phyloP scores from a whole-genome alignment of 1,140 invertebrate species.

The Micrasema longulum region DNA sequence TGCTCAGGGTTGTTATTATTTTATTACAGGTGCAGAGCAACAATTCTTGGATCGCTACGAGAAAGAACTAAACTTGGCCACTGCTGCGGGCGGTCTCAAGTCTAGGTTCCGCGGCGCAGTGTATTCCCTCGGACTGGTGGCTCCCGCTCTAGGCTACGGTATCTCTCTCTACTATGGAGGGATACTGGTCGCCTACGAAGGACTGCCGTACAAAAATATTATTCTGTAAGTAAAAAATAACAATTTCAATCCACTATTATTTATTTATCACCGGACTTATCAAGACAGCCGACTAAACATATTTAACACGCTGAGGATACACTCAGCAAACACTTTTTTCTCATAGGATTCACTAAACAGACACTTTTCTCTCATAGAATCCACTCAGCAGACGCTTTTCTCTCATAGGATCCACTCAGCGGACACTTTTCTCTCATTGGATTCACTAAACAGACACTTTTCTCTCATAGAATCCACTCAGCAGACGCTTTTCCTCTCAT shows the following conservation, averaged over 20 bases:
- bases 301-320: no score
- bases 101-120: slow-evolving; percentile 75
- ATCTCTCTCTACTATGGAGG: slow-evolving; percentile 80
- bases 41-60: slow-evolving; percentile 69
- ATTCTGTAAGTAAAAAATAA: slow-evolving; percentile 81
- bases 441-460: no score
- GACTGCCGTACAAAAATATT: slow-evolving; percentile 75
- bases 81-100: slow-evolving; percentile 68
- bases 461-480: no score
- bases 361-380: no score
- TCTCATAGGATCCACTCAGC: no score
- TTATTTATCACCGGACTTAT: not conserved
- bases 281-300: no score
- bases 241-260: not conserved
- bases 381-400: no score
- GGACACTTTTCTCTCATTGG: no score
- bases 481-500: no score
- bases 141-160: slow-evolving; percentile 81
- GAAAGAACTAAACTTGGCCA: slow-evolving; percentile 65
- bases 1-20: no score
- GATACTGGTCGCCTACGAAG: slow-evolving; percentile 73
- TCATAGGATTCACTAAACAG: no score
- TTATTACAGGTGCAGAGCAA: slow-evolving; percentile 69
- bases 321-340: no score
- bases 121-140: slow-evolving; percentile 77